phyloP scores from a whole-genome alignment of 53 echinoderm and acorn worm species.

The Actinopyga echinites region DNA sequence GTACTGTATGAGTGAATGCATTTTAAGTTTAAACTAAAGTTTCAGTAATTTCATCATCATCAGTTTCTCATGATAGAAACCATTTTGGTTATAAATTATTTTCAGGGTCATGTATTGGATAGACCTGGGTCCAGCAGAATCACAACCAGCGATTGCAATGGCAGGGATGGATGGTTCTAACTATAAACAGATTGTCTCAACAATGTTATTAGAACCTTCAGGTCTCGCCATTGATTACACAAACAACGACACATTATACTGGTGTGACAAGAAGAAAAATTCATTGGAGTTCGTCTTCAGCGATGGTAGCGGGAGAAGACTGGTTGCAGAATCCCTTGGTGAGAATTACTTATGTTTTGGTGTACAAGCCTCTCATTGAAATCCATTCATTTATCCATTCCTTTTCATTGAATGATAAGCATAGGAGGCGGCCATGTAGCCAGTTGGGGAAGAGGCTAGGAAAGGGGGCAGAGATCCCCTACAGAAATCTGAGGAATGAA shows the following conservation, averaged over 20 bases:
- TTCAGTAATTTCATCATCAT: neutral
- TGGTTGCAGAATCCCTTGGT: slow-evolving; percentile 14
- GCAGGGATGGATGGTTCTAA: slow-evolving; percentile 84
- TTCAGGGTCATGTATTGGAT: slow-evolving; percentile 84
- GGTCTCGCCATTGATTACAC: slow-evolving; percentile 84
- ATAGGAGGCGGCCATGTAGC: too few species aligned
- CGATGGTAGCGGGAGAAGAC: slow-evolving; percentile 45
- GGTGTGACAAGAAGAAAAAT: slow-evolving; percentile 66
- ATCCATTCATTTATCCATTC: too few species aligned
- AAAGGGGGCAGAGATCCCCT: too few species aligned
- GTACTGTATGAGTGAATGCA: too few species aligned
- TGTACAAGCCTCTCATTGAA: too few species aligned
- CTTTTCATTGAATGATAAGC: too few species aligned
- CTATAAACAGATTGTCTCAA: slow-evolving; percentile 13
- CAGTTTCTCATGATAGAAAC: neutral
- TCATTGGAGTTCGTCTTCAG: slow-evolving; percentile 72
- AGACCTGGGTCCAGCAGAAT: slow-evolving; percentile 52
- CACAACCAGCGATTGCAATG: slow-evolving; percentile 54
- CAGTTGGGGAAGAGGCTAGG: too few species aligned
- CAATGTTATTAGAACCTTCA: slow-evolving; percentile 66
- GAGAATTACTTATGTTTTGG: neutral
- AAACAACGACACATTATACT: slow-evolving; percentile 79
- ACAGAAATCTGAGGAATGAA: too few species aligned
- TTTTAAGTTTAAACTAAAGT: neutral
- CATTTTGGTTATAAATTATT: neutral